Percentiles rank a stretch among this genome's conserved stretches.
Conservation (phyloP, 2,888 invertebrate genomes). For the Dysmachus trigonus region DNA sequence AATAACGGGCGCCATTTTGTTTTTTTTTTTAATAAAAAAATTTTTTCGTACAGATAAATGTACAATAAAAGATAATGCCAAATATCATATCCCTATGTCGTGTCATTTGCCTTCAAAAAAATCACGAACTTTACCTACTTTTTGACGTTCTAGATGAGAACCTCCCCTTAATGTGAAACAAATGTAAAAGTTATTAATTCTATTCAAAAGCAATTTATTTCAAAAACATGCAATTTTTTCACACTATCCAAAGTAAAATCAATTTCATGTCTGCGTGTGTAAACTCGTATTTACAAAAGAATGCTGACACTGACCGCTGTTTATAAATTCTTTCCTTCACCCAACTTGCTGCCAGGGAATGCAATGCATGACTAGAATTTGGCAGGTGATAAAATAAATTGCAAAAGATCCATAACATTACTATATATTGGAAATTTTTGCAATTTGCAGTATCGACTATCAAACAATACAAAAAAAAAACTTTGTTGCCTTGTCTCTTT, state of each 20-base stretch:
- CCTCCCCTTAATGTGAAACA: no score
- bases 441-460: not conserved
- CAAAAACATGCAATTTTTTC: not conserved
- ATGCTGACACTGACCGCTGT: not conserved
- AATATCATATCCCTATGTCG: no score
- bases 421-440: not conserved
- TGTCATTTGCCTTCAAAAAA: no score
- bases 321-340: not conserved
- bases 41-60: no score
- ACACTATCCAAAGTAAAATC: not conserved
- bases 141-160: no score
- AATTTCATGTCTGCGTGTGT: no score
- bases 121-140: no score
- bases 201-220: not conserved
- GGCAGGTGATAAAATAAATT: not conserved
- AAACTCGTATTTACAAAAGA: not conserved
- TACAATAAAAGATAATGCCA: no score
- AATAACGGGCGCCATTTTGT: no score
- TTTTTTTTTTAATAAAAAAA: no score
- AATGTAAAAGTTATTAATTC: not conserved
- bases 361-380: not conserved
- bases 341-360: not conserved
- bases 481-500: not conserved
- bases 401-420: not conserved
- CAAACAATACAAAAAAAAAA: not conserved